A percentile compares a stretch with the other conserved stretches of the same genome.
These are phyloP conservation scores for Agrotis segetum DNA, from an alignment of 2,888 invertebrate species.

Conservation along the genomic window DNA sequence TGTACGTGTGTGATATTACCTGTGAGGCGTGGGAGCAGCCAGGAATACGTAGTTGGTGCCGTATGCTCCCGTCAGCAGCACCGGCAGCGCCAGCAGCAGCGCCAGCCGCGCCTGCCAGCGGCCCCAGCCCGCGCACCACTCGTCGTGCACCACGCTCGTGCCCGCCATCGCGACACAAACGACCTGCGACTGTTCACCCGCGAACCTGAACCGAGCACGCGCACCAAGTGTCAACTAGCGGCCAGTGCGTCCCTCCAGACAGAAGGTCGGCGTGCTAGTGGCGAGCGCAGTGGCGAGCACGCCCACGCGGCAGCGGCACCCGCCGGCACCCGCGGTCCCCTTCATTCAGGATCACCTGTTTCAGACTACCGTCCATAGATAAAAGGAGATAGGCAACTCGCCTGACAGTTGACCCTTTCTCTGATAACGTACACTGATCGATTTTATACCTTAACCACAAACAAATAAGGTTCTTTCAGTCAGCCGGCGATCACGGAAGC, in stretches of 20 bases:
- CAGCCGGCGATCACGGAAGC: conserved; percentile 23
- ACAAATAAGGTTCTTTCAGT: conserved; percentile 22
- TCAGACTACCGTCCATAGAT: conserved; percentile 47
- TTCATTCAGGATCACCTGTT: conserved; percentile 69
- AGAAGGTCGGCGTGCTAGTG: conserved; percentile 63
- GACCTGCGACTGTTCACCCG: conserved; percentile 10
- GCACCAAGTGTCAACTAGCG: conserved; percentile 10
- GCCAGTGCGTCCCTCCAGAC: conserved; percentile 58
- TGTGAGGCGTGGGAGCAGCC: conserved; percentile 83
- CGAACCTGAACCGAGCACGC: conserved; percentile 10
- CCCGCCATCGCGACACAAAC: conserved; percentile 53
- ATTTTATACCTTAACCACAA: conserved; percentile 16
- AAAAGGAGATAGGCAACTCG: conserved; percentile 56
- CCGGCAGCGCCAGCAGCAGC: conserved; percentile 85
- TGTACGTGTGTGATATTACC: conserved; percentile 67
- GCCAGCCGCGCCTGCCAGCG: conserved; percentile 86
- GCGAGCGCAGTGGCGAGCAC: conserved; percentile 35
- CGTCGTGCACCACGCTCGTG: conserved; percentile 70
- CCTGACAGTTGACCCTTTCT: conserved; percentile 57
- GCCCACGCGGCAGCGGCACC: conserved; percentile 43
- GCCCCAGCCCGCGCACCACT: conserved; percentile 82
- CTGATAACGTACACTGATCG: conserved; percentile 22
- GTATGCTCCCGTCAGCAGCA: conserved; percentile 85
- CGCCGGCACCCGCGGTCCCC: conserved; percentile 54
- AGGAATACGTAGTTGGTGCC: conserved; percentile 88